These are phyloP conservation scores for Virgularia gustaviana DNA, from an alignment of 92 coral and sea anemone genomes.

Conservation along the genomic window DNA sequence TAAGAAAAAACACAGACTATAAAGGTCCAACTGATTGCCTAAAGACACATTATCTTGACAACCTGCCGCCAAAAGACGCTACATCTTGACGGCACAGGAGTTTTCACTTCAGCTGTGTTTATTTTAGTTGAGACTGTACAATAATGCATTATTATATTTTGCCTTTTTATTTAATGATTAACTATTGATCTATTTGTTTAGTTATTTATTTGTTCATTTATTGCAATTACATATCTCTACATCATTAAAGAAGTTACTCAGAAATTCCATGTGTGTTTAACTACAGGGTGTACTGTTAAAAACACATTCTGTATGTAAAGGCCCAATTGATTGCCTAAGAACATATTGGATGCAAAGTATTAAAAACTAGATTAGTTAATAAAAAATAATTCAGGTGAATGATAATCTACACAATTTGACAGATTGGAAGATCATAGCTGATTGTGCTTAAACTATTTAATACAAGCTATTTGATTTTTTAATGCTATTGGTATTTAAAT, in stretches of 20 bases:
- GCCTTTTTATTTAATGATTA: neutral
- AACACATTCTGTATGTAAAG: no score
- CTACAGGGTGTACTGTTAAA: no score
- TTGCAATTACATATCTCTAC: no score
- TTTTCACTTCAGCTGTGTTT: slow-evolving; percentile 1
- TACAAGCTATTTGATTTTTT: neutral
- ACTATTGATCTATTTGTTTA: neutral
- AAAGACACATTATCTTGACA: slow-evolving; percentile 13
- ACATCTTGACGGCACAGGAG: neutral
- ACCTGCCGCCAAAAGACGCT: slow-evolving; percentile 13
- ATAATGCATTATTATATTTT: neutral
- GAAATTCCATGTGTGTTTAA: no score
- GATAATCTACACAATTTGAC: no score
- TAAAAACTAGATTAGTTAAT: no score
- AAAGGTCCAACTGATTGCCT: neutral
- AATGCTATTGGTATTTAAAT: no score
- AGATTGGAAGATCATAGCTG: neutral
- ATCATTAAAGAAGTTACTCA: no score
- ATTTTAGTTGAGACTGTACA: neutral
- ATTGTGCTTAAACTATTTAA: neutral
- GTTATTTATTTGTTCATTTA: neutral
- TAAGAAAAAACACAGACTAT: no score
- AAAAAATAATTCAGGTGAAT: no score
- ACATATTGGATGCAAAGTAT: no score
- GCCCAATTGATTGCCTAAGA: no score